These are phyloP conservation scores for Enteromius fasciolatus DNA, from an alignment of 2,797 vertebrate species.

Conservation along the genomic window DNA sequence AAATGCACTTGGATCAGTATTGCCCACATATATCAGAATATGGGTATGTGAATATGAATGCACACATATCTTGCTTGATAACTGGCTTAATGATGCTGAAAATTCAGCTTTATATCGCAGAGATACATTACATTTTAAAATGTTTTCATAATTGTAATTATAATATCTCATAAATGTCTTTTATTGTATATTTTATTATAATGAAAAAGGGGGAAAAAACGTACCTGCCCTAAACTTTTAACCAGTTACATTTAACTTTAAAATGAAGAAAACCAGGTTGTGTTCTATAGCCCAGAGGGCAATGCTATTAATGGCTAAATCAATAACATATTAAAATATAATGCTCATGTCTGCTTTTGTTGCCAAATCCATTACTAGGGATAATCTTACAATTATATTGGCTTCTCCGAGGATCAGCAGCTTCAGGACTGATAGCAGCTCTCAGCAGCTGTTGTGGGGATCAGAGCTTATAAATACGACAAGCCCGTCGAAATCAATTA, in stretches of 20 bases:
- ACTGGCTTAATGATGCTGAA: background rate
- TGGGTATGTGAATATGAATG: background rate
- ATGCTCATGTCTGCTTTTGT: slow-evolving; percentile 49
- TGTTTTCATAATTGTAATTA: background rate
- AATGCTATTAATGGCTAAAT: background rate
- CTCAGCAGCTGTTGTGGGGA: slow-evolving; percentile 57
- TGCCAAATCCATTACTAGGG: slow-evolving; percentile 64
- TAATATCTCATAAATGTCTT: background rate
- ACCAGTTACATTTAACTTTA: background rate
- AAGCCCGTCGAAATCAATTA: background rate
- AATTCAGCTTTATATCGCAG: background rate
- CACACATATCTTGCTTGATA: background rate
- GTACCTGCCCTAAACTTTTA: background rate
- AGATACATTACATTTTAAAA: background rate
- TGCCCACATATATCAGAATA: background rate
- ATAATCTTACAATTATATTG: slow-evolving; percentile 42
- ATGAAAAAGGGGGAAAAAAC: background rate
- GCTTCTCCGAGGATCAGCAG: slow-evolving; percentile 44
- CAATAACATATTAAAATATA: slow-evolving; percentile 19
- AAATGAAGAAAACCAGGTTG: background rate
- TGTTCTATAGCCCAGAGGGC: background rate
- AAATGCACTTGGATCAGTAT: background rate
- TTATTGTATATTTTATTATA: background rate
- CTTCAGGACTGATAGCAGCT: slow-evolving; percentile 43
- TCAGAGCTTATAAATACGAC: slow-evolving; percentile 30